Evolutionary conservation across 2,888 invertebrate genomes (phyloP), one percentile per base, ranked within the genome.

Genomic region (Crossocerus cetratus): DNA sequence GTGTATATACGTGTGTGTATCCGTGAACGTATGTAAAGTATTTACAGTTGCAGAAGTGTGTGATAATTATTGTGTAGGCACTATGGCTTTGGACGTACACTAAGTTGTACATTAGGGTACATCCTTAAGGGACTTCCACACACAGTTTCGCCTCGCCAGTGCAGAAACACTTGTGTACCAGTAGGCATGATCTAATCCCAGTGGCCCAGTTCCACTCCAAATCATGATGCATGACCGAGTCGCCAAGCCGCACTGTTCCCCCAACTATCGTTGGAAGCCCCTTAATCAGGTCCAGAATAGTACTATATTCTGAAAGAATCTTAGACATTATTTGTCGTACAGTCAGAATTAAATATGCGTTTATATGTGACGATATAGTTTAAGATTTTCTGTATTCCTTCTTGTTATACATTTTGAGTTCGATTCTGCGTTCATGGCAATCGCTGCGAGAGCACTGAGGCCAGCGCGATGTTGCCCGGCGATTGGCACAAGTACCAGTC

Each of bases 11-110:
- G 32, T 53, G 67, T 65, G 62, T 63, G 60, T 69, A 67, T 71
- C 70, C 72, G 58, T 72, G 74, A 72, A 72, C 49, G 82, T 86
- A 86, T 86, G 86, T 87, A 85, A 88, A 88, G 77, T 90, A 90
- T 90, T 89, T 90, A 90, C 90, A 90, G 86, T 88, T 88, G 87
- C 87, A 86, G 86, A 86, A 87, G 84, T 84, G 80, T 87, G 85
- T 87, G 88, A 87, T 88, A 85, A 83, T 86, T 86, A 88, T 86
- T 86, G 86, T 89, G 87, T 89, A 90, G 90, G 90, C 90, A 90
- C 90, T 90, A 90, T 90, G 90, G 90, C 90, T 89, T 90, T 86
- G 89, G 89, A 90, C 88, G 87, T 89, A 90, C 89, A 86, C 89
- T 88, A 90, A 89, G 84, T 87, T 89, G 87, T 87, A 87, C 86